Percentiles rank a stretch among this genome's conserved stretches.
Evolutionary conservation across 2,888 invertebrate species (phyloP).

Genomic region (Drosophila recens): DNA sequence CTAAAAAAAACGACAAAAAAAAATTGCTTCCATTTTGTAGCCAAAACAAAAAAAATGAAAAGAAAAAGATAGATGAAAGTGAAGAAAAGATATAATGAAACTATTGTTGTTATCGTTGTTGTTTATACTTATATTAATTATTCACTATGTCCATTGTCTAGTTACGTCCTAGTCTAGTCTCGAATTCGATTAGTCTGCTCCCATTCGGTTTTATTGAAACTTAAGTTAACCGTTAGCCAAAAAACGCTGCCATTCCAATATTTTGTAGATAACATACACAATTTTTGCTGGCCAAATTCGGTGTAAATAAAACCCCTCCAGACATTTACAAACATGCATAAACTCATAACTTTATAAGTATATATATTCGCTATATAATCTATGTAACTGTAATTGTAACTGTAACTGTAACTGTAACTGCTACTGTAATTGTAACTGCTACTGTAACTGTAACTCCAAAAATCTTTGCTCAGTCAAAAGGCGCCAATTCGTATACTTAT

Average conservation of each 20-base stretch:
- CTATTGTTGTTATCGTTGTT: slow-evolving; percentile 67
- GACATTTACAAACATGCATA: slow-evolving; percentile 3
- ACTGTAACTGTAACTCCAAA: slow-evolving; percentile 42
- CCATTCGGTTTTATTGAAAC: slow-evolving; percentile 19
- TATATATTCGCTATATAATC: slow-evolving; percentile 28
- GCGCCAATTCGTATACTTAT: slow-evolving; percentile 25
- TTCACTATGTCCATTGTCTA: slow-evolving; percentile 40
- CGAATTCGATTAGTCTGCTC: slow-evolving; percentile 23
- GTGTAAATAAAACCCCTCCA: slow-evolving; percentile 33
- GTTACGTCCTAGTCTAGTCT: slow-evolving; percentile 28
- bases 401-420: slow-evolving; percentile 5
- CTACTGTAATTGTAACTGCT: slow-evolving; percentile 4
- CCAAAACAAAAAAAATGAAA: slow-evolving; percentile 48
- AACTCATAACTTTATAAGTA: slow-evolving; percentile 6
- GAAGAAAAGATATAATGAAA: slow-evolving; percentile 16
- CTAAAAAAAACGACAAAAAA: slow-evolving; percentile 5
- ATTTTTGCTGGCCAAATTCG: slow-evolving; percentile 9
- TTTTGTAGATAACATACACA: slow-evolving; percentile 29
- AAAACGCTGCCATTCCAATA: slow-evolving; percentile 33
- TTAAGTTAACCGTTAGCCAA: slow-evolving; percentile 47
- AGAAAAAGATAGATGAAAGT: background rate
- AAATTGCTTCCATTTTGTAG: slow-evolving; percentile 76
- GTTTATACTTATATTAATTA: slow-evolving; percentile 39
- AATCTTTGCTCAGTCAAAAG: slow-evolving; percentile 57
- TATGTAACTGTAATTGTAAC: slow-evolving; percentile 16